Conservation (phyloP, 2,113 vertebrate species). For the Pseudonaja textilis region DNA sequence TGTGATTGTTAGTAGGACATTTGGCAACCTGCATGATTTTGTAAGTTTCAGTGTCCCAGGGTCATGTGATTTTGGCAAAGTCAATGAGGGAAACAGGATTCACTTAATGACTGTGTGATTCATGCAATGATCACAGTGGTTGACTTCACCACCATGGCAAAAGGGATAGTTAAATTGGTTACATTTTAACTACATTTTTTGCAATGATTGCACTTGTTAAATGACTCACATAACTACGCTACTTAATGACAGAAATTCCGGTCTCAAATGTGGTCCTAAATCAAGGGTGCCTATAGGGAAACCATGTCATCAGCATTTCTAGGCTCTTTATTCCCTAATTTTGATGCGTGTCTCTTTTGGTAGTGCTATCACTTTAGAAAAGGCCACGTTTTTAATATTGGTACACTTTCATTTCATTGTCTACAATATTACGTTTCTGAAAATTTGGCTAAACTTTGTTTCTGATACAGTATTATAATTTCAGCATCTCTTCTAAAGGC, state of each 20-base stretch:
- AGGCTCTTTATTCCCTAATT: background rate
- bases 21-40: background rate
- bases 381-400: background rate
- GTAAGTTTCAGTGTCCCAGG: background rate
- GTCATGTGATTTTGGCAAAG: background rate
- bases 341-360: background rate
- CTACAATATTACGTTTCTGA: background rate
- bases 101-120: background rate
- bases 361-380: background rate
- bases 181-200: too few relatives aligned
- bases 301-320: background rate
- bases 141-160: background rate
- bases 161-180: background rate
- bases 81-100: background rate
- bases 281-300: background rate
- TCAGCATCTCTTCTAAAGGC: background rate
- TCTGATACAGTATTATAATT: background rate
- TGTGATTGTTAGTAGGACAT: background rate
- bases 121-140: background rate
- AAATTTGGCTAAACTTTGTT: background rate
- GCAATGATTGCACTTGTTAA: background rate
- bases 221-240: background rate
- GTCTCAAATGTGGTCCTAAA: background rate
- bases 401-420: background rate
- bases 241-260: background rate